These are phyloP conservation scores for Lacanobia oleracea DNA, from an alignment of 2,888 invertebrate species.

Conservation along the genomic window DNA sequence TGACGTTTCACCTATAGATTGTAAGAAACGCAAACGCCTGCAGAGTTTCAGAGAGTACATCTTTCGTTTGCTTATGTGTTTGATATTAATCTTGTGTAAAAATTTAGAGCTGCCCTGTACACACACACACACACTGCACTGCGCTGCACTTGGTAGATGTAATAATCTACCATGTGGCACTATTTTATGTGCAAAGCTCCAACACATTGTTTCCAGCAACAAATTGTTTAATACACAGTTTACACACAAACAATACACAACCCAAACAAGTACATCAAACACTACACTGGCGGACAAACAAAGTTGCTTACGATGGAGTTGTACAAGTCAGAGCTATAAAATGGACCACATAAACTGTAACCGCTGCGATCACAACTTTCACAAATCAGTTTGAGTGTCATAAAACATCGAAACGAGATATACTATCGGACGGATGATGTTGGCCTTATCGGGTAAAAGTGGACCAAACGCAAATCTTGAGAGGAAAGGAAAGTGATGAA, in stretches of 20 bases:
- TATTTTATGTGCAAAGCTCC: background rate
- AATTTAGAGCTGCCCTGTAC: background rate
- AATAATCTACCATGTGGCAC: background rate
- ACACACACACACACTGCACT: too few relatives aligned
- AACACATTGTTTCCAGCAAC: background rate
- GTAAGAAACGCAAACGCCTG: too few relatives aligned
- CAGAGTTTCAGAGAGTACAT: too few relatives aligned
- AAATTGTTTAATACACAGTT: background rate
- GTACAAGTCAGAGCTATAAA: conserved; percentile 61
- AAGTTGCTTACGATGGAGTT: conserved; percentile 48
- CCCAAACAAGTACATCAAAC: conserved; percentile 16
- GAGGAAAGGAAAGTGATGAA: background rate
- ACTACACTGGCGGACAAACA: conserved; percentile 38
- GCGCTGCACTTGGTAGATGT: background rate
- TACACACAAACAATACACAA: conserved; percentile 17
- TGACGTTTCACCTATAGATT: background rate
- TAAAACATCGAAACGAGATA: conserved; percentile 63
- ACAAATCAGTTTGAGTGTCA: conserved; percentile 63
- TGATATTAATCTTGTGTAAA: background rate
- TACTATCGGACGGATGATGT: conserved; percentile 19
- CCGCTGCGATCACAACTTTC: conserved; percentile 56
- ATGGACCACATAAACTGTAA: conserved; percentile 54
- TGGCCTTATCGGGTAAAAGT: conserved; percentile 6
- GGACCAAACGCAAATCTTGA: conserved; percentile 3
- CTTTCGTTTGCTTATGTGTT: background rate